Percentiles rank a stretch among this genome's conserved stretches.
Conservation (phyloP, 2,113 vertebrate genomes). For the Rhea americana region DNA sequence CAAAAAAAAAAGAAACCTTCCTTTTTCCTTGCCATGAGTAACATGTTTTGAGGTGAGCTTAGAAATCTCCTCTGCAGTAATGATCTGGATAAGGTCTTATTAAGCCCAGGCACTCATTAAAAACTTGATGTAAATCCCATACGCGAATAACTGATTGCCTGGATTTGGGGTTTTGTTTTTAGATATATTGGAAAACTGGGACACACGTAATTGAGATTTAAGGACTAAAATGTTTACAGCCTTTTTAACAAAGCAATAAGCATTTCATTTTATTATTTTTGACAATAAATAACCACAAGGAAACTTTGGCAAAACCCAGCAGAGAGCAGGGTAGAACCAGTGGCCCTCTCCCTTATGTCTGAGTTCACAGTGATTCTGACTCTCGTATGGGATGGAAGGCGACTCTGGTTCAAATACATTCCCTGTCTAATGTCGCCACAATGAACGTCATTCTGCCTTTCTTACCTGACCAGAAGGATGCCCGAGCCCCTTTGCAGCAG, state of each 20-base stretch:
- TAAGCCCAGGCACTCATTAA: background rate
- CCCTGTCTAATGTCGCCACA: accelerated
- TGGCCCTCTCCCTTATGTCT: background rate
- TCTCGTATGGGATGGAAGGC: background rate
- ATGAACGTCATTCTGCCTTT: background rate
- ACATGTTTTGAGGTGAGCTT: background rate
- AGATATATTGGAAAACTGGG: background rate
- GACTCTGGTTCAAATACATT: background rate
- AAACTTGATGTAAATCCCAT: no score
- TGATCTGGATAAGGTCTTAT: background rate
- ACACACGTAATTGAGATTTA: background rate
- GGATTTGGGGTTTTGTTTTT: background rate
- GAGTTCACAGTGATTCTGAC: background rate
- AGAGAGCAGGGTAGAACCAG: background rate
- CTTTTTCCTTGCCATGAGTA: background rate
- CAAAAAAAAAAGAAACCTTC: background rate
- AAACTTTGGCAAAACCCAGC: accelerated
- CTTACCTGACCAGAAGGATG: background rate
- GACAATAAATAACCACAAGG: background rate
- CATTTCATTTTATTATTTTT: background rate
- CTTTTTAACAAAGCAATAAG: background rate
- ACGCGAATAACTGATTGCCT: background rate
- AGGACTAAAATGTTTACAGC: background rate
- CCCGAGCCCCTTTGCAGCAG: background rate
- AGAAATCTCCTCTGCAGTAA: background rate